Evolutionary conservation across 1,140 invertebrate species (phyloP), one percentile per base, ranked within the genome.

Genomic region (Drosophila kohkoa): DNA sequence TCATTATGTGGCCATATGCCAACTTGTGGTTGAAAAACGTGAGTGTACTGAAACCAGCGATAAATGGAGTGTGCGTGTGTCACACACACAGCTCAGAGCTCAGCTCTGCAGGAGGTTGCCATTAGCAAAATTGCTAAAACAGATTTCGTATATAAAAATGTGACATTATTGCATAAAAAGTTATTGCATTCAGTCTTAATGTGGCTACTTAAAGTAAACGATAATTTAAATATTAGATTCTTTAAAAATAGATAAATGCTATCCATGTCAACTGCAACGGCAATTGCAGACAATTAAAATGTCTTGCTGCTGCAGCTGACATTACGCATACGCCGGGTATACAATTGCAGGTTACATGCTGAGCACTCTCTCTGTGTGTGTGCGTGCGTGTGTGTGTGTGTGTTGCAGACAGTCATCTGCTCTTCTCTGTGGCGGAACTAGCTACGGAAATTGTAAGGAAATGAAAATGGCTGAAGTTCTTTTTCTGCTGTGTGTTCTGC

Each of bases 361-460:
- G 20, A 25, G 20, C 20, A 0, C 3, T 25, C 20, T 25, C 20
- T 20, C 0, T 10, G 41, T 13, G 41, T 43, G 7, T 63, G 7
- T 13, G 1, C 1, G 2, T 2, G 1, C 1, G 2, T 2, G n/a
- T 30, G 7, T n/a, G n/a, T n/a, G n/a, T n/a, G n/a, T 11, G 28
- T 30, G 54, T 41, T 7, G 54, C 54, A 43, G 15, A 15, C 30
- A 28, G 13, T 38, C 43, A 13, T 63, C 8, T 49, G 8, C 16
- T 32, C n/a, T 25, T 5, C 11, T 0, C n/a, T 58, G 16, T n/a
- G 38, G 51, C 77, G 62, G 77, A 75, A 75, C 59, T 82, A 45
- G 60, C 81, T 76, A 76, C 82, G 79, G 82, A 86, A 86, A 86
- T 86, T 78, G 82, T 81, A 51, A 87, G 82, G 82, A 86, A 86